phyloP scores from a whole-genome alignment of 2,113 vertebrate species.

The Emydocephalus ijimae region DNA sequence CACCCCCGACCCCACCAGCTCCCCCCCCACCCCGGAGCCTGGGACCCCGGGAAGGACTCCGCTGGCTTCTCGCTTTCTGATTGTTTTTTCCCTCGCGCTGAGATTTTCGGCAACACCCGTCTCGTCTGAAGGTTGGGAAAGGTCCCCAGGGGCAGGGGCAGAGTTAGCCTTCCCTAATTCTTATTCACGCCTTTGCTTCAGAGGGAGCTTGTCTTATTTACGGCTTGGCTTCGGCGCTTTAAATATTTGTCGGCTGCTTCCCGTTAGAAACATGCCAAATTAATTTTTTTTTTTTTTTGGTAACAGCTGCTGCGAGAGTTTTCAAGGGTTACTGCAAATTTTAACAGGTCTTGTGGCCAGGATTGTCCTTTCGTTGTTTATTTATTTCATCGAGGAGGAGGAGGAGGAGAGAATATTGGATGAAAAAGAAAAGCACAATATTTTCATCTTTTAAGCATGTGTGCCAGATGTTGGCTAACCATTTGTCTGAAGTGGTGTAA shows the following conservation, averaged over 20 bases:
- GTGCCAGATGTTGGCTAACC: neutral
- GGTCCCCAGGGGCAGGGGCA: neutral
- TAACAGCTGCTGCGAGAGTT: neutral
- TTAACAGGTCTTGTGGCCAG: neutral
- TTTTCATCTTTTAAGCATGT: neutral
- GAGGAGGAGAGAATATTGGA: neutral
- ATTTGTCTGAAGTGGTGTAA: too few species aligned
- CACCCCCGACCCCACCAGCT: neutral
- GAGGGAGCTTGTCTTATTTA: neutral
- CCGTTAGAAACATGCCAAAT: neutral
- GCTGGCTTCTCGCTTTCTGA: neutral
- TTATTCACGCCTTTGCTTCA: neutral
- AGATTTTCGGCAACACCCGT: neutral
- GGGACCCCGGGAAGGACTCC: constrained; percentile 13
- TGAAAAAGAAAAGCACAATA: neutral
- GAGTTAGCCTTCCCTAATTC: neutral
- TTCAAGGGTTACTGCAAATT: neutral
- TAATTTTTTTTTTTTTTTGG: neutral
- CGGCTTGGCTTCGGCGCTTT: neutral
- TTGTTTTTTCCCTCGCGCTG: neutral
- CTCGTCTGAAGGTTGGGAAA: neutral
- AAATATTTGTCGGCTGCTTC: neutral
- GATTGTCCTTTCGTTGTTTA: neutral
- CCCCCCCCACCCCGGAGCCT: constrained; percentile 30
- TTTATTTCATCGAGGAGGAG: neutral